phyloP scores from a whole-genome alignment of 2,797 vertebrate genomes.

The Cottoperca gobio region DNA sequence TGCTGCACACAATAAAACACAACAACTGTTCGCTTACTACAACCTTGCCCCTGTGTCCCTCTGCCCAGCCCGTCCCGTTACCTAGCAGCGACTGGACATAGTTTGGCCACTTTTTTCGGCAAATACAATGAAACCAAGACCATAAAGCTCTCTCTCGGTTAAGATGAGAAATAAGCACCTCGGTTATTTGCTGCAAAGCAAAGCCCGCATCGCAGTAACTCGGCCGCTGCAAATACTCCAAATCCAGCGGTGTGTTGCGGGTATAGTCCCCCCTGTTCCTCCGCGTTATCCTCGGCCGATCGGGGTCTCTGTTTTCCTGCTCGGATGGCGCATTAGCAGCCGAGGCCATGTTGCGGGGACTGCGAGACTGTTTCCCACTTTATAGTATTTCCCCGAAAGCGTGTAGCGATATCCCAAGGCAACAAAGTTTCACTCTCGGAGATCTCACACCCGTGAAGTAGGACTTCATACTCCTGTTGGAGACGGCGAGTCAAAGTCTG shows the following conservation, averaged over 20 bases:
- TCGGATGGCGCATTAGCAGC: constrained; percentile 92
- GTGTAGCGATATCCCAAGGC: constrained; percentile 84
- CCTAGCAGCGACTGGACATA: constrained; percentile 65
- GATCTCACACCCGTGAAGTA: constrained; percentile 87
- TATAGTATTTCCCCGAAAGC: constrained; percentile 85
- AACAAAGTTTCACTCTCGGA: constrained; percentile 85
- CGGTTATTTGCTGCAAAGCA: constrained; percentile 95
- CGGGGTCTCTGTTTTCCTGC: constrained; percentile 88
- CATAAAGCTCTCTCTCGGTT: constrained; percentile 3
- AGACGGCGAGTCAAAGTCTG: constrained; percentile 93
- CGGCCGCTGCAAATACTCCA: constrained; percentile 97
- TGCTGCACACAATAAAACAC: neutral
- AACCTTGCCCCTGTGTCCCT: constrained; percentile 38
- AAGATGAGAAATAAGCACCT: constrained; percentile 88
- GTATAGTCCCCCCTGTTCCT: constrained; percentile 85
- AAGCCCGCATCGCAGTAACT: constrained; percentile 98
- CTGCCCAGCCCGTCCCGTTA: constrained; percentile 65
- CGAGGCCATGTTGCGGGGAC: constrained; percentile 96
- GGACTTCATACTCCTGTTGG: constrained; percentile 90
- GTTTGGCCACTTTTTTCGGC: constrained; percentile 52
- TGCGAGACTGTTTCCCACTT: constrained; percentile 86
- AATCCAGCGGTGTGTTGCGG: constrained; percentile 87
- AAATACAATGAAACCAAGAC: constrained; percentile 48
- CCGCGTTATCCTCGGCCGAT: constrained; percentile 88
- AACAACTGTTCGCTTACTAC: constrained; percentile 9